A percentile compares a stretch with the other conserved stretches of the same genome.
These are phyloP conservation scores for Odontamblyopus rebecca DNA, from an alignment of 2,797 vertebrate genomes.

Conservation along the genomic window DNA sequence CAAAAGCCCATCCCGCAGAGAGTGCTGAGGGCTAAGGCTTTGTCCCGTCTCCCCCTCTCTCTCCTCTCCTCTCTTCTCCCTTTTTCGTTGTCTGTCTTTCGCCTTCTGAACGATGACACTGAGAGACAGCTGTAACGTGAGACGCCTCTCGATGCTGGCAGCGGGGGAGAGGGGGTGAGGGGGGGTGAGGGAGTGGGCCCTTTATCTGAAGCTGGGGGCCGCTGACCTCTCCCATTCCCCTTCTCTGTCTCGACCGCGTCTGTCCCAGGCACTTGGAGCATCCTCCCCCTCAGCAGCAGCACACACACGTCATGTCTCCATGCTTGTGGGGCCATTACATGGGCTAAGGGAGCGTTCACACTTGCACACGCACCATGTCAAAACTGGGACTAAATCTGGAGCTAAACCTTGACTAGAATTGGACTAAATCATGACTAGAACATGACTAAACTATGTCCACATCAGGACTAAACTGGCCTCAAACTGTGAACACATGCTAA, in stretches of 20 bases:
- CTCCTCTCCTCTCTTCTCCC: conserved; percentile 24
- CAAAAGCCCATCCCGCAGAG: conserved; percentile 55
- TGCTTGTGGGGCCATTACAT: too few relatives aligned
- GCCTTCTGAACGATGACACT: conserved; percentile 76
- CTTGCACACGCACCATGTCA: too few relatives aligned
- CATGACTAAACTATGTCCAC: too few relatives aligned
- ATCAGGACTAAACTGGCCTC: too few relatives aligned
- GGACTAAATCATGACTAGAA: too few relatives aligned
- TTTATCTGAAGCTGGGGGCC: conserved; percentile 78
- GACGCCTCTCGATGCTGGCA: conserved; percentile 76
- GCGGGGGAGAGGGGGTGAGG: conserved; percentile 59
- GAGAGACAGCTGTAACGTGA: conserved; percentile 82
- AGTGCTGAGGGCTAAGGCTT: conserved; percentile 52
- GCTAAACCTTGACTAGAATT: too few relatives aligned
- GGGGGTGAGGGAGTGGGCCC: conserved; percentile 71
- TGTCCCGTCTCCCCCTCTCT: conserved; percentile 50
- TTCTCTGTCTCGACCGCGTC: conserved; percentile 62
- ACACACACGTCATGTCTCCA: background rate
- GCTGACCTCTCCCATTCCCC: conserved; percentile 73
- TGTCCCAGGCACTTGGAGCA: conserved; percentile 55
- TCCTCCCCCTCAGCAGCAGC: conserved; percentile 52
- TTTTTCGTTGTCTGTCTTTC: conserved; percentile 38
- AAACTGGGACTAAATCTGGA: too few relatives aligned
- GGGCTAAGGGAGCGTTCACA: too few relatives aligned
- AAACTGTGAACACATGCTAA: too few relatives aligned